Percentiles rank a stretch among this genome's conserved stretches.
These are phyloP conservation scores for Actinia tenebrosa DNA, from an alignment of 64 coral and sea anemone species.

Conservation along the genomic window DNA sequence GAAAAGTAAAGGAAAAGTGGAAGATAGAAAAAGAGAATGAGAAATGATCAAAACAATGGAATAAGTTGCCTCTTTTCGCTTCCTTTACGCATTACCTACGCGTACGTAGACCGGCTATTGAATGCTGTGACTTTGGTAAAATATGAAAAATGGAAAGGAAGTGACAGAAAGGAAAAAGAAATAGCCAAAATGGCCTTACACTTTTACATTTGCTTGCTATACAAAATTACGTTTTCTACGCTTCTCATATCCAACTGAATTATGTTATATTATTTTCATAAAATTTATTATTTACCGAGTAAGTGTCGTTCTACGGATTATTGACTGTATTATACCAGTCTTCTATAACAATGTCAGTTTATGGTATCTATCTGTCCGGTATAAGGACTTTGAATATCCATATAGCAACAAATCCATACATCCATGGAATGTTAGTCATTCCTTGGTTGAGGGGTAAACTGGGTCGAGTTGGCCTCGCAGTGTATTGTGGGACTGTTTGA, in stretches of 20 bases:
- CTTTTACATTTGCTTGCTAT: neutral
- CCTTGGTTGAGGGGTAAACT: too few relatives aligned
- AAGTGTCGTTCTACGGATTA: neutral
- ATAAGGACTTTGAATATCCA: neutral
- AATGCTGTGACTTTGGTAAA: too few relatives aligned
- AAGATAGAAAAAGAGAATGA: neutral
- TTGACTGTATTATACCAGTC: neutral
- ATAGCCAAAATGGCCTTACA: neutral
- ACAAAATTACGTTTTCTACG: neutral
- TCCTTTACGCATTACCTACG: too few relatives aligned
- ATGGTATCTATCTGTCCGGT: neutral
- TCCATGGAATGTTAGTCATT: too few relatives aligned
- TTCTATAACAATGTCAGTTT: neutral
- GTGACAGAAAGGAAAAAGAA: neutral
- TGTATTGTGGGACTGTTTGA: too few relatives aligned
- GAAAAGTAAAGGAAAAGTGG: neutral
- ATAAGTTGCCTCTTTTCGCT: too few relatives aligned
- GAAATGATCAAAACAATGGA: neutral
- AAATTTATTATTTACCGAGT: slow-evolving; percentile 9
- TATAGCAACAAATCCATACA: neutral
- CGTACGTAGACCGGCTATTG: too few relatives aligned
- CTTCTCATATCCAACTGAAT: too few relatives aligned
- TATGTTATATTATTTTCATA: slow-evolving; percentile 1
- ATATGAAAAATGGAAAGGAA: neutral
- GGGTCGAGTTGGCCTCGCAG: too few relatives aligned